Conservation (phyloP, 2,797 vertebrate species). For the Peromyscus aztecus region DNA sequence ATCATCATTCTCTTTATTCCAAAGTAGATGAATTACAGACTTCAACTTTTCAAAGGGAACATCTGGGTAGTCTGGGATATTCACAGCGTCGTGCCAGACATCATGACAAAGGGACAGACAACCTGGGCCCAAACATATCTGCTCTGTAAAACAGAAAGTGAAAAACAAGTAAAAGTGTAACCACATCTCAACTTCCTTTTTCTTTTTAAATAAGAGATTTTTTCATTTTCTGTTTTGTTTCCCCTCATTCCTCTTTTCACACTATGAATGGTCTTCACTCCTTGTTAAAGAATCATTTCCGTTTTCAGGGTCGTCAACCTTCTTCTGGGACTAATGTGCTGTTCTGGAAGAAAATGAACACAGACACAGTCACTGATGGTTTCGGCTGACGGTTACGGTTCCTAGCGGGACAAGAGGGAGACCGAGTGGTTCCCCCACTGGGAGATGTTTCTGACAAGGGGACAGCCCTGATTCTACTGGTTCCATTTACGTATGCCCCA, state of each 20-base stretch:
- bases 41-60: slow-evolving; percentile 53
- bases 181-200: slow-evolving; percentile 73
- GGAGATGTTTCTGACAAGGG: slow-evolving; percentile 30
- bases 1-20: slow-evolving; percentile 87
- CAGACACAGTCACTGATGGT: slow-evolving; percentile 59
- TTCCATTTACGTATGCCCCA: background rate
- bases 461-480: background rate
- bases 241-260: slow-evolving; percentile 77
- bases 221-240: background rate
- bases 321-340: slow-evolving; percentile 85
- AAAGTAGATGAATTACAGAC: slow-evolving; percentile 72
- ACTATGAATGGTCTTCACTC: slow-evolving; percentile 75
- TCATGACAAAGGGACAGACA: slow-evolving; percentile 74
- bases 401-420: slow-evolving; percentile 51
- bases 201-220: slow-evolving; percentile 76
- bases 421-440: background rate
- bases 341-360: slow-evolving; percentile 85
- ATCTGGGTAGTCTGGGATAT: slow-evolving; percentile 21
- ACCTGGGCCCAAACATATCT: slow-evolving; percentile 60
- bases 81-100: slow-evolving; percentile 54
- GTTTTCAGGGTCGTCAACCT: slow-evolving; percentile 78
- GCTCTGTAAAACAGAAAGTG: slow-evolving; percentile 74
- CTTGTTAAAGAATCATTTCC: slow-evolving; percentile 76
- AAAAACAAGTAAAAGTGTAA: slow-evolving; percentile 78
- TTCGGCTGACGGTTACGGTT: background rate